Base-by-base conservation (phyloP, 2,888 invertebrate genomes). In the Cheilosia vulpina region DNA sequence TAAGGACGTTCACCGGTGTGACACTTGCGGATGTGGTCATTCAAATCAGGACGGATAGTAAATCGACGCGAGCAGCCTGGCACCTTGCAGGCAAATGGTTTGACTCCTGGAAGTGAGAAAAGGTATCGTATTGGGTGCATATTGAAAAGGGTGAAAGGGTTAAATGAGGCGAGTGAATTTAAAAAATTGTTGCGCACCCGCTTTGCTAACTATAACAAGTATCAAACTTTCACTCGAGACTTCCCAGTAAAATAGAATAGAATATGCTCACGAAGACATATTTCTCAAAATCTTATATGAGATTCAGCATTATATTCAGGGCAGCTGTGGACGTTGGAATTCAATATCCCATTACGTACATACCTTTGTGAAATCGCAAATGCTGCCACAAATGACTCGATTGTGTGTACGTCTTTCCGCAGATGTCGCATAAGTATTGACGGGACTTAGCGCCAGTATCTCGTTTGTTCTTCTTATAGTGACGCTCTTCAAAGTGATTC, bases 321-420 rank as follows among this genome's bases (percentile, higher is more conserved):
- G 27, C 6, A 27, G 6, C 5, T 34, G 34, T 11, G 34, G 34
- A 11, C 34, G 9, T 11, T 45, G 15, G 17, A n/a, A 45, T 17
- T 17, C 1, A 17, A 6, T 2, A 7, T n/a, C 45, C 9, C 17
- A n/a, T 45, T 17, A 45, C n/a, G 1, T 11, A 89, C 0, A 88
- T 90, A 92, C 94, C 94, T 93, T 94, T 94, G 89, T 95, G 94
- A 87, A 95, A 95, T 87, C 94, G 92, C 90, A 94, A 93, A 88
- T 95, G 95, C 73, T 95, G 94, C 94, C 94, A 94, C 88, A 95
- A 92, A 89, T 95, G 94, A 66, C 94, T 94, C 0, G 94, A 94
- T 89, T 95, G 94, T 0, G 94, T 92, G 88, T 94, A 94, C 5
- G 94, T 93, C 82, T 94, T 93, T n/a, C 94, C 94, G 87, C 94